Evolutionary conservation across 1,140 invertebrate genomes (phyloP).

Genomic region (Polypedilum pembai): DNA sequence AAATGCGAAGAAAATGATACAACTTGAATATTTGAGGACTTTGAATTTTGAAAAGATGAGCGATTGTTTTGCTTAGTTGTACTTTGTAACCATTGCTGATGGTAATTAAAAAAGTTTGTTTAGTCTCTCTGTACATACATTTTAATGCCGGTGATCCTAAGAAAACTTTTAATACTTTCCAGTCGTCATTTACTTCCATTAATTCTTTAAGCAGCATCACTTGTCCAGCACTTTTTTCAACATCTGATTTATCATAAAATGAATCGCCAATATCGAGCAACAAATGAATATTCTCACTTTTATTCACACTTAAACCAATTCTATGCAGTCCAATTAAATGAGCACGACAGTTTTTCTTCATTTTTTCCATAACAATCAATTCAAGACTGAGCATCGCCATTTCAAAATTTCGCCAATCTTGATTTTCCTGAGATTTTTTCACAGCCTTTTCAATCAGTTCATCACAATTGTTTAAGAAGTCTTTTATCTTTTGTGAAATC

Average conservation of each 20-base stretch:
- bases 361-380: not conserved
- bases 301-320: not conserved
- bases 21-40: not conserved
- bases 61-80: not conserved
- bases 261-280: not conserved
- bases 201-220: not conserved
- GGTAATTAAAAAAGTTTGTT: not conserved
- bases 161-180: not conserved
- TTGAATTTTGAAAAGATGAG: not conserved
- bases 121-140: not conserved
- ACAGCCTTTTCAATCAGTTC: too few species aligned
- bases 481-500: too few species aligned
- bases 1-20: not conserved
- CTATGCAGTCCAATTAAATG: not conserved
- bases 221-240: not conserved
- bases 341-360: not conserved
- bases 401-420: not conserved
- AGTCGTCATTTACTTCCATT: not conserved
- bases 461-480: too few species aligned
- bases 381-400: not conserved
- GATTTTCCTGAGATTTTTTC: not conserved
- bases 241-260: not conserved
- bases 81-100: not conserved
- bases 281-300: not conserved
- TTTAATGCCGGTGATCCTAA: not conserved